Evolutionary conservation across 2,797 vertebrate species (phyloP).

Genomic region (Mormyrus hasselquistii): DNA sequence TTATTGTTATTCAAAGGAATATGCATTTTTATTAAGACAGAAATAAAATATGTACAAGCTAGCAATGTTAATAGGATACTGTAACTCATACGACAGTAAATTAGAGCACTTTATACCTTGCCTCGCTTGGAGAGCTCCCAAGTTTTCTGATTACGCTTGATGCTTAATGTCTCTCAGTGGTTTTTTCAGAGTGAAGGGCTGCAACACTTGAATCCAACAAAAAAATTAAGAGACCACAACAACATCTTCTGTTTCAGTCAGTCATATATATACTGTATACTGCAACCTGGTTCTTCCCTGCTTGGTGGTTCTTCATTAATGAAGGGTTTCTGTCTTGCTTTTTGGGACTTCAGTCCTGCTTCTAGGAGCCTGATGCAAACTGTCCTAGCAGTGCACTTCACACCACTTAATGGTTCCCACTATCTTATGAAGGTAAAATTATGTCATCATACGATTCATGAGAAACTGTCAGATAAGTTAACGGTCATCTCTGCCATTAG

Average conservation of each 20-base stretch:
- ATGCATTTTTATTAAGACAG: background rate
- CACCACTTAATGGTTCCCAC: background rate
- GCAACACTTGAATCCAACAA: background rate
- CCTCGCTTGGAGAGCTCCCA: background rate
- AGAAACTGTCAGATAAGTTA: background rate
- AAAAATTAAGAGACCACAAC: background rate
- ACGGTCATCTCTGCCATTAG: background rate
- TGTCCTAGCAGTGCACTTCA: background rate
- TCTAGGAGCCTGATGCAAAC: background rate
- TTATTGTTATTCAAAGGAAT: background rate
- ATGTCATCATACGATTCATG: background rate
- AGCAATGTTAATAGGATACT: background rate
- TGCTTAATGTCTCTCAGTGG: background rate
- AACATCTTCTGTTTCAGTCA: background rate
- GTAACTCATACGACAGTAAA: background rate
- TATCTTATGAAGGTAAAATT: background rate
- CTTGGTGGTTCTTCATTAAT: background rate
- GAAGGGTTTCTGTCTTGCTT: background rate
- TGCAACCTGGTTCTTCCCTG: background rate
- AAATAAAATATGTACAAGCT: background rate
- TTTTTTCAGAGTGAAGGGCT: background rate
- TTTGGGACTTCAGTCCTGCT: background rate
- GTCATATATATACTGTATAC: no score
- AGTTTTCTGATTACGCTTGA: background rate
- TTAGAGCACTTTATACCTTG: background rate